Percentiles rank a stretch among this genome's conserved stretches.
phyloP scores from a whole-genome alignment of 2,797 vertebrate genomes.

The Anguilla obscura region DNA sequence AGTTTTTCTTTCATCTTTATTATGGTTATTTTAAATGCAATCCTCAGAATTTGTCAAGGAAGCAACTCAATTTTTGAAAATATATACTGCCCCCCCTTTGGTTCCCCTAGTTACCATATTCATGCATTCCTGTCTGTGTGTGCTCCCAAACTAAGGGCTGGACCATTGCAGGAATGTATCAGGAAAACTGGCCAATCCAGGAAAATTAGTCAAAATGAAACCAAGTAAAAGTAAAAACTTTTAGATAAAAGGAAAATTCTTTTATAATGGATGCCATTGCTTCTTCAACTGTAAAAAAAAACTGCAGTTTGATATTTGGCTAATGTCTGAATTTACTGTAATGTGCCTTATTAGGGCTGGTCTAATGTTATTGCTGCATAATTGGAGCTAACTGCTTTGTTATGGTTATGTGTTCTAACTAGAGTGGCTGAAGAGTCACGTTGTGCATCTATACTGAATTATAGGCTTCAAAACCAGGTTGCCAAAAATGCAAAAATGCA shows the following conservation, averaged over 20 bases:
- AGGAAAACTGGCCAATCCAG: neutral
- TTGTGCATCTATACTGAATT: constrained; percentile 5
- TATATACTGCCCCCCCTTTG: neutral
- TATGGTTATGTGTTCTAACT: neutral
- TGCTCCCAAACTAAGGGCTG: neutral
- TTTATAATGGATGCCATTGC: neutral
- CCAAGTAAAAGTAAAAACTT: neutral
- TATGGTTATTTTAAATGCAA: constrained; percentile 3
- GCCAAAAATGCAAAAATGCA: constrained; percentile 13
- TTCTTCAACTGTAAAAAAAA: neutral
- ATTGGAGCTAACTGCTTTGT: constrained; percentile 1
- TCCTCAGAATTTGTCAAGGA: neutral
- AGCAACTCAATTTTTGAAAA: neutral
- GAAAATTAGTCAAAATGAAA: neutral
- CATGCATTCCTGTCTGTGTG: neutral
- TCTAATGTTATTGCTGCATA: neutral
- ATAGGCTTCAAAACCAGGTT: neutral
- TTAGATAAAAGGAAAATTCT: neutral
- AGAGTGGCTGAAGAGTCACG: neutral
- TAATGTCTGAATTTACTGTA: neutral
- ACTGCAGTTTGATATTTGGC: neutral
- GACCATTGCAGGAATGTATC: neutral
- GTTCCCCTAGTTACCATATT: neutral
- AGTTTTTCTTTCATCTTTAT: neutral
- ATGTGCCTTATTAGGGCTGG: neutral